Conservation (phyloP, 2,797 vertebrate genomes). For the Eulemur albifrons region DNA sequence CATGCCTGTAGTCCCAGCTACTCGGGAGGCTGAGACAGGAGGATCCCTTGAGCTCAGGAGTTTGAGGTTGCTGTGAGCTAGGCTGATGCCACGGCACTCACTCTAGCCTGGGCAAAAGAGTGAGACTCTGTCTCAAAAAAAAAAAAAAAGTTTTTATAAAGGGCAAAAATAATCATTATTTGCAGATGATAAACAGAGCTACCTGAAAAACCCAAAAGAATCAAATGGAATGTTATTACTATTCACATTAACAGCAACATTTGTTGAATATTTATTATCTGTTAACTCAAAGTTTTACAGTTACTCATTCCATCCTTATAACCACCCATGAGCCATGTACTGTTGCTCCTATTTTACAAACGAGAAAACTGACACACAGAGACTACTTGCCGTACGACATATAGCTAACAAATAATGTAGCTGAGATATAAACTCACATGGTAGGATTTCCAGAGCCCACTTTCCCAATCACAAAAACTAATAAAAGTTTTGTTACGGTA, state of each 20-base stretch:
- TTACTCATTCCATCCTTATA: background rate
- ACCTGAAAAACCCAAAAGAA: background rate
- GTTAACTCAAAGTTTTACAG: background rate
- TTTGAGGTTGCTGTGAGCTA: too few species aligned
- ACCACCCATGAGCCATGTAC: background rate
- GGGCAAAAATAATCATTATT: conserved; percentile 4
- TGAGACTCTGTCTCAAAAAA: too few species aligned
- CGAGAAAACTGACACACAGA: conserved; percentile 19
- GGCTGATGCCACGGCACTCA: too few species aligned
- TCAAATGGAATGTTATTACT: background rate
- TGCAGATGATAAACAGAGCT: background rate
- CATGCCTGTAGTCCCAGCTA: too few species aligned
- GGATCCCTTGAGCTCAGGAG: too few species aligned
- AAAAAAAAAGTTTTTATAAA: background rate
- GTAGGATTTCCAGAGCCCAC: background rate
- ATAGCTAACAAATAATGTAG: background rate
- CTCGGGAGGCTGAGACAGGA: too few species aligned
- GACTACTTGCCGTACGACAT: background rate
- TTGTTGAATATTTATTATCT: background rate
- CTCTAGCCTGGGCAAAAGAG: too few species aligned
- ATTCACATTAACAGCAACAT: background rate
- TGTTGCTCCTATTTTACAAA: background rate
- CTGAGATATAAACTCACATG: background rate
- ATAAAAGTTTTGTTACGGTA: background rate
- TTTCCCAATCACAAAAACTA: conserved; percentile 23